A percentile compares a stretch with the other conserved stretches of the same genome.
phyloP scores from a whole-genome alignment of 2,888 invertebrate genomes.

The Hipparchia semele region DNA sequence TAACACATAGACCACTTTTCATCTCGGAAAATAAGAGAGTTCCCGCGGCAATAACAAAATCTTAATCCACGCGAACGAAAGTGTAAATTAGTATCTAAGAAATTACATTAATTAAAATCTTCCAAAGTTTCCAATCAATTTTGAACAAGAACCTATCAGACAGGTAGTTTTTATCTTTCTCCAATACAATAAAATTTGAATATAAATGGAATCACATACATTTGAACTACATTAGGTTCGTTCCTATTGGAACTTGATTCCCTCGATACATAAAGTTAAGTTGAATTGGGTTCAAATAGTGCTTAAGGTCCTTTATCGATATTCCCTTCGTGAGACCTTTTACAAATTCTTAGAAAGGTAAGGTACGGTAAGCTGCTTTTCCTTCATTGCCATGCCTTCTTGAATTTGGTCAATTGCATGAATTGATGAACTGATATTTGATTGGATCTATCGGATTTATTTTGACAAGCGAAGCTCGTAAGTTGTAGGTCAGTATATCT shows the following conservation, averaged over 20 bases:
- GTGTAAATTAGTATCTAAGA: too few relatives aligned
- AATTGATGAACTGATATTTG: slow-evolving; percentile 5
- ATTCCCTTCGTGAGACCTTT: slow-evolving; percentile 9
- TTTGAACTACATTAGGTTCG: slow-evolving; percentile 17
- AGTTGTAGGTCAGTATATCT: too few relatives aligned
- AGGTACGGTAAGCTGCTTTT: not conserved
- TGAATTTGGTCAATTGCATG: slow-evolving; percentile 1
- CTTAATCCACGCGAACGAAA: too few relatives aligned
- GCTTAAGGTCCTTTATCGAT: slow-evolving; percentile 16
- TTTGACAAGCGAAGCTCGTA: too few relatives aligned
- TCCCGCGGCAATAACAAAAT: too few relatives aligned
- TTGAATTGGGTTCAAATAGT: slow-evolving; percentile 20
- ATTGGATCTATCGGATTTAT: not conserved
- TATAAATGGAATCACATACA: slow-evolving; percentile 12
- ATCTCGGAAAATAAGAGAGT: too few relatives aligned
- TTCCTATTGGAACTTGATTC: slow-evolving; percentile 15
- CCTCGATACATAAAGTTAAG: slow-evolving; percentile 21
- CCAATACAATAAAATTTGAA: slow-evolving; percentile 18
- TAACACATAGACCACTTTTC: too few relatives aligned
- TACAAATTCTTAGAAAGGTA: slow-evolving; percentile 5
- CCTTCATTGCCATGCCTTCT: slow-evolving; percentile 1
- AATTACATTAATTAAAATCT: too few relatives aligned
- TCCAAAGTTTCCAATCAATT: too few relatives aligned
- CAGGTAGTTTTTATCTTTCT: not conserved
- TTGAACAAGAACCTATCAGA: not conserved